Conservation (phyloP, 2,113 vertebrate species). For the Mus spicilegus region DNA sequence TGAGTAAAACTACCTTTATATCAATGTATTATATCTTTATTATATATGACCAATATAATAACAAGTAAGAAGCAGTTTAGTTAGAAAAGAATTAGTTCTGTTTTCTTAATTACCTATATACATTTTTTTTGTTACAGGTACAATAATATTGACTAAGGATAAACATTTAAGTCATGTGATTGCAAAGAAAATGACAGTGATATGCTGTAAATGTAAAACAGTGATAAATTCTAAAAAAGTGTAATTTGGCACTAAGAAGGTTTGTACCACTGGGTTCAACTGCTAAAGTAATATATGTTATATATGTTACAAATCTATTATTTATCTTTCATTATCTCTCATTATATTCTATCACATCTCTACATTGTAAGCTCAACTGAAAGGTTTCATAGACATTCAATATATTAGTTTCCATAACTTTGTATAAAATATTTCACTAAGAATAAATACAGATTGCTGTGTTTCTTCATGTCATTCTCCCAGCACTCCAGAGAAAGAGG, state of each 20-base stretch:
- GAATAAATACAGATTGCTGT: not conserved
- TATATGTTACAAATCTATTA: not conserved
- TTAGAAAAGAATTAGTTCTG: not conserved
- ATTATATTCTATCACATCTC: too few relatives aligned
- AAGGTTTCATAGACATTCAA: not conserved
- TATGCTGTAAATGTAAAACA: not conserved
- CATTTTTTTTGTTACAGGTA: not conserved
- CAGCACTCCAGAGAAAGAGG: not conserved
- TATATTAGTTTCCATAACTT: not conserved
- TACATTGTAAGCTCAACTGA: not conserved
- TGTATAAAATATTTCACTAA: not conserved
- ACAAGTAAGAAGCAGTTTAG: not conserved
- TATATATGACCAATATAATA: not conserved
- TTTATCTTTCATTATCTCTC: not conserved
- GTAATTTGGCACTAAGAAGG: not conserved
- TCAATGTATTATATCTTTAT: not conserved
- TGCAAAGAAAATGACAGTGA: not conserved
- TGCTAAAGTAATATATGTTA: not conserved
- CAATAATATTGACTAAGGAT: not conserved
- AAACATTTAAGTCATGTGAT: not conserved
- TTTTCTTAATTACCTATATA: not conserved
- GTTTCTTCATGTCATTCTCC: not conserved
- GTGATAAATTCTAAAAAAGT: not conserved
- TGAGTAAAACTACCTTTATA: not conserved
- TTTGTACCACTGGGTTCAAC: too few relatives aligned